These are phyloP conservation scores for Galbula dea DNA, from an alignment of 2,113 vertebrate species.

Conservation along the genomic window DNA sequence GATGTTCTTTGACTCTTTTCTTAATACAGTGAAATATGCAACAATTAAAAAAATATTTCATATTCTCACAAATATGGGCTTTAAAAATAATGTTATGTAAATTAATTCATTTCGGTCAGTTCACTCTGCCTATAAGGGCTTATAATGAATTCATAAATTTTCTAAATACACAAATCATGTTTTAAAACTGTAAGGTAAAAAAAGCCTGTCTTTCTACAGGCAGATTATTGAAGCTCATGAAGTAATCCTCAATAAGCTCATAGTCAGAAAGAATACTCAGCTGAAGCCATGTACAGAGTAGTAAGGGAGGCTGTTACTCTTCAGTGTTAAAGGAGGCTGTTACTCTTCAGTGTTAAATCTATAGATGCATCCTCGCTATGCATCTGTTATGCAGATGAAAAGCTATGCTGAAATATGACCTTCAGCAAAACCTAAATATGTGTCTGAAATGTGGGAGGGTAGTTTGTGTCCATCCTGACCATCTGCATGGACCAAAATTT, in stretches of 20 bases:
- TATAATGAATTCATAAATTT: constrained; percentile 34
- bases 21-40: background rate
- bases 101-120: constrained; percentile 7
- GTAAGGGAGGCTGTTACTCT: background rate
- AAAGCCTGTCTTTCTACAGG: background rate
- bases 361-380: background rate
- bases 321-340: background rate
- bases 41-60: background rate
- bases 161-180: constrained; percentile 50
- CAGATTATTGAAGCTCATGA: background rate
- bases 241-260: background rate
- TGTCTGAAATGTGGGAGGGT: background rate
- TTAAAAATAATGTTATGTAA: background rate
- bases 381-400: background rate
- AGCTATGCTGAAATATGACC: background rate
- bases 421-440: background rate
- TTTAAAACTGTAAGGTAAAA: constrained; percentile 26
- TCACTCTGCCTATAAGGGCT: constrained; percentile 35
- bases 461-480: background rate
- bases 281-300: background rate
- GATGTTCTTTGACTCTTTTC: background rate
- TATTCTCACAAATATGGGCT: background rate
- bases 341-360: background rate
- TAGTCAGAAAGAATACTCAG: background rate
- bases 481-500: background rate